Base-by-base conservation (phyloP, 2,888 invertebrate species). In the Thalpophila matura region DNA sequence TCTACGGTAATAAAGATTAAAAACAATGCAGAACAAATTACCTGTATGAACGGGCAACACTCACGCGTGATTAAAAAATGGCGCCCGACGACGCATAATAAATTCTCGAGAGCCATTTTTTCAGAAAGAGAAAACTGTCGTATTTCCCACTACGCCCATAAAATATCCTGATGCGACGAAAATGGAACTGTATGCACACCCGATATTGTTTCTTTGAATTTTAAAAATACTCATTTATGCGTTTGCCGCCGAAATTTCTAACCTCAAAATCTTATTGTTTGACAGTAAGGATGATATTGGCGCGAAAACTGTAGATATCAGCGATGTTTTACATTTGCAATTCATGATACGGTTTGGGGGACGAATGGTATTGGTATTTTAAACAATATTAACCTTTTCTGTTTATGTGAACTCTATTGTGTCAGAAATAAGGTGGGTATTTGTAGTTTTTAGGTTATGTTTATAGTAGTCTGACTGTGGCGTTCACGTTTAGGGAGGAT, bases 171-270 rank as follows among this genome's bases (percentile, higher is more conserved):
- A 88, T 87, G 86, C 82, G 82, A 20, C 77, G 81, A 83, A 81
- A 81, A 82, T 85, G 83, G 90, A 89, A 90, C 86, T 88, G 88
- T 91, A 92, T 91, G 88, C 91, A 88, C 88, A 88, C 88, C 86
- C 91, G 89, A 93, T 93, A 93, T 92, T 92, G 93, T 93, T 92
- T 93, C 91, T 91, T 91, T 93, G 91, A 91, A 93, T 93, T 92
- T 92, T 92, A 92, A 91, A 93, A 78, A 65, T 74, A 73, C 63
- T 61, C 65, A 64, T 49, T 53, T 18, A 16, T 16, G 3, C 9
- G 10, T 69, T 74, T 84, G 56, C 83, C 72, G 70, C 74, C 60
- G 38, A 79, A 74, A 74, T 61, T 69, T 56, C 18, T 75, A 81
- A 80, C 79, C 71, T 78, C 60, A 72, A 79, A 67, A 29, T 73